Evolutionary conservation across 2,888 invertebrate species (phyloP), one percentile per base, ranked within the genome.

Genomic region (Tenthredo notha): DNA sequence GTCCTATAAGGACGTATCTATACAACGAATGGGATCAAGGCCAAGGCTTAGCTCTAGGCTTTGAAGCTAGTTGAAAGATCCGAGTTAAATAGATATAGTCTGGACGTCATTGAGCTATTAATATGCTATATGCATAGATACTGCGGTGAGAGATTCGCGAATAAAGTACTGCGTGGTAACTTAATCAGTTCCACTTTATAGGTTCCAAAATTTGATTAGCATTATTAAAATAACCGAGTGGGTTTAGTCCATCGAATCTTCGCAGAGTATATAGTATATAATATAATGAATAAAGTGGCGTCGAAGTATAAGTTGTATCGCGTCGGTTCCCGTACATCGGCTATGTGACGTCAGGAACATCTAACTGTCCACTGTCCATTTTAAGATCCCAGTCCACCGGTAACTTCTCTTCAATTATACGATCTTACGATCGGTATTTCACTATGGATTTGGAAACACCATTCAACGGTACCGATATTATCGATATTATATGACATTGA

Each of bases 331-430:
- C 83, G 83, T 83, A 83, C 67, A 70, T 83, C 67, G 83, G 67
- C 67, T 43, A 40, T 58, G 83, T 83, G 83, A 83, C 83, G 83
- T 83, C 67, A 83, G n/a, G 47, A 29, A n/a, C 67, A 83, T 83
- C 70, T 83, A 83, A 83, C 83, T 83, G 83, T 83, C 83, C 83
- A 80, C 80, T 80, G 58, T 80, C 80, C 80, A 58, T 80, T 80
- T 80, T 80, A 80, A 80, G 80, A 40, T 61, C 47, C 40, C 25
- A 61, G 33, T 47, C 37, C 47, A 47, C 67, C 67, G 67, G 43
- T 54, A 54, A 50, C 29, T 21, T 40, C 74, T 74, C 43, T 74
- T 43, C 43, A 6, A 43, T 25, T 74, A 74, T 74, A 33, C 40
- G 21, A 74, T 43, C 43, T 37, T 12, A 74, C 72, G 72, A 74